Evolutionary conservation across 35 echinoderm and acorn worm species (phyloP), one percentile per base, ranked within the genome.

Genomic region (Lytechinus variegatus): DNA sequence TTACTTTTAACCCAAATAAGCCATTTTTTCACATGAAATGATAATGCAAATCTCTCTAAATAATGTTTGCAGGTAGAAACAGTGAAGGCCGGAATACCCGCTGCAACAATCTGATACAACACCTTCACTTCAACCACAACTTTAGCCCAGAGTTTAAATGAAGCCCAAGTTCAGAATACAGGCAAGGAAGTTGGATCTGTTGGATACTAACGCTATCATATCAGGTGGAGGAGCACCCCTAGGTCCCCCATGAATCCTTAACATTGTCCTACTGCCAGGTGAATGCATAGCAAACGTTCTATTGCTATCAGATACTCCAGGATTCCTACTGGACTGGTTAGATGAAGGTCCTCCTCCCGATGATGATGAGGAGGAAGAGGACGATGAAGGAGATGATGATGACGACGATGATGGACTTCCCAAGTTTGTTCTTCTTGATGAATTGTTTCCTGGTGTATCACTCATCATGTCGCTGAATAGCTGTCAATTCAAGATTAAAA

Each of bases 171-270:
- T 44, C 33, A 44, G 33, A 44, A 44, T 44, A 44, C 33, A 44
- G 33, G 33, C 33, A 0, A 44, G 33, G 33, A 44, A 44, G 33
- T 44, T 44, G 33, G 33, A 44, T 44, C 33, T 44, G 33, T 44
- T 4, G 52, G 19, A 28, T 5, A 93, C 92, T 93, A 27, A 93
- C 92, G 92, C 92, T 28, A 93, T 93, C 92, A 93, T 93, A 57
- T 93, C 92, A 9, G 92, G 92, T 10, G 52, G 92, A 13, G 28
- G 54, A 19, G 53, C 53, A 1, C 92, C 92, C 51, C 55, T 9
- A 1, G 27, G 28, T 21, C 88, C 88, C 9, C 54, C 29, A n/a
- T 93, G 92, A 55, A 93, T 53, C 21, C 28, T 93, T 27, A 93
- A 93, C 52, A 54, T 93, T 55, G 92, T 93, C 92, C 92, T 90